A percentile compares a stretch with the other conserved stretches of the same genome.
phyloP scores from a whole-genome alignment of 1,140 invertebrate genomes.

The honey bee (Apis mellifera) region Amel_HAv3.1 CM009935.2:11871001-11871500 shows the following conservation, averaged over 20 bases:
- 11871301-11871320: too few relatives aligned
- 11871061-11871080: background rate
- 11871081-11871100: background rate
- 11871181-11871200: background rate
- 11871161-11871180: slow-evolving; percentile 9
- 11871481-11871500: slow-evolving; percentile 4
- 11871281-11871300: slow-evolving; percentile 11
- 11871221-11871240: slow-evolving; percentile 20
- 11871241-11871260: slow-evolving; percentile 7
- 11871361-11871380: background rate
- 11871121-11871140: background rate
- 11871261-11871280: background rate
- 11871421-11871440: background rate
- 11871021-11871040: background rate
- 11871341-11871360: background rate
- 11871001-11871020: too few relatives aligned
- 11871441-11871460: slow-evolving; percentile 5
- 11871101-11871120: background rate
- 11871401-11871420: background rate
- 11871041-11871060: background rate
- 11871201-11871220: slow-evolving; percentile 30
- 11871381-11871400: background rate
- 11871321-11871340: background rate
- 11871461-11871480: slow-evolving; percentile 13
- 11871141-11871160: slow-evolving; percentile 10